Evolutionary conservation across 2,888 invertebrate species (phyloP), one percentile per base, ranked within the genome.

Genomic region (Nomada fucata): DNA sequence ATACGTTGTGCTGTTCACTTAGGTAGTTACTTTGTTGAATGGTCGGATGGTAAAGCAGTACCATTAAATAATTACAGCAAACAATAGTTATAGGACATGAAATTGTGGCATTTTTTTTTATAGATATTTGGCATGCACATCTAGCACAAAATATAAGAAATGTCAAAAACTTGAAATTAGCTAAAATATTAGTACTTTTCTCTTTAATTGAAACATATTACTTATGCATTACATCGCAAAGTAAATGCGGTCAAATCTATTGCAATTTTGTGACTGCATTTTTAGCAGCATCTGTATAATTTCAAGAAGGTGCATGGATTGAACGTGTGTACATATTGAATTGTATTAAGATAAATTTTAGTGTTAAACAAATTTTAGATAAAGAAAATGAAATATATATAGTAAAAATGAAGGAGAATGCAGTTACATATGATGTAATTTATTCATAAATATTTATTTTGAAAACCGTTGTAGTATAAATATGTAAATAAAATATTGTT

Each of bases 1-100:
- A 90, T 96, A 15, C 94, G 95, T 84, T 96, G 96, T 90, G 95
- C 96, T 4, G 93, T 95, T 36, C 94, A 94, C 11, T 93, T 95
- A 64, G 95, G 95, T 67, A 91, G 95, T 9, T 92, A 94, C 55
- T 97, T 97, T 92, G 86, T 96, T 0, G 92, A 94, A 0, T 96
- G 96, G 95, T 92, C 94, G 4, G 94, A 95, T 82, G 50, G 64
- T 5, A 93, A 94, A 86, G 94, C 94, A 13, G 87, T 87, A 57
- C 91, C 91, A 42, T 93, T 95, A 76, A 89, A 57, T 55, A 80
- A 68, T 47, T 84, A 85, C 53, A 84, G 70, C 26, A 88, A 57
- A 15, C 7, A 29, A 52, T 29, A 36, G 29, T 2, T 4, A 4
- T 57, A 57, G 50, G 52, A 53, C 53, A 68, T 20, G 64, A 29